Evolutionary conservation across 2,113 vertebrate genomes (phyloP).

Genomic region (Odocoileus hemionus): DNA sequence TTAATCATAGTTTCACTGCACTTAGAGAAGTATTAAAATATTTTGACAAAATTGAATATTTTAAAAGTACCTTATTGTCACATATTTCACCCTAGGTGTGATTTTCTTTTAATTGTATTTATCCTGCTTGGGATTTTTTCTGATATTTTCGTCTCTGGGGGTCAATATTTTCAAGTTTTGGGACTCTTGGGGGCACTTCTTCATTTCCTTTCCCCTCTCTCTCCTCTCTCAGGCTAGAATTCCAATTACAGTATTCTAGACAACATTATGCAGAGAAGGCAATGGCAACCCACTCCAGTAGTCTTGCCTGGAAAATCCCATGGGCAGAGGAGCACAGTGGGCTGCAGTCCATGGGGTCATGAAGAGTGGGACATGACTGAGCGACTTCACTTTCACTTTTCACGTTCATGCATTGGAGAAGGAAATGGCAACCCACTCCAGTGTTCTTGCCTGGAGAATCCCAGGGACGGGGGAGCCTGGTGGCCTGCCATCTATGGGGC

Average conservation of each 20-base stretch:
- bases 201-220: not conserved
- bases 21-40: not conserved
- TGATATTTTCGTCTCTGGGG: not conserved
- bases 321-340: no score
- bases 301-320: no score
- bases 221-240: not conserved
- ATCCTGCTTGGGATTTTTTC: not conserved
- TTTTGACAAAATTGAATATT: not conserved
- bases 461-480: no score
- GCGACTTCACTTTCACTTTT: no score
- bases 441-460: no score
- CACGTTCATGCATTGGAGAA: no score
- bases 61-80: not conserved
- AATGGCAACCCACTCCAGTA: no score
- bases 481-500: no score
- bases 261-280: not conserved
- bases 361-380: no score
- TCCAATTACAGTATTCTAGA: not conserved
- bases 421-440: no score
- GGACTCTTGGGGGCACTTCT: no score
- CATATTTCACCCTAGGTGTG: not conserved
- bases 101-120: not conserved
- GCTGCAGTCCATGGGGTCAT: no score
- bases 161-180: not conserved
- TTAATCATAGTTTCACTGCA: not conserved